A percentile compares a stretch with the other conserved stretches of the same genome.
Evolutionary conservation across 2,113 vertebrate genomes (phyloP).

Genomic region (Phodopus roborovskii): DNA sequence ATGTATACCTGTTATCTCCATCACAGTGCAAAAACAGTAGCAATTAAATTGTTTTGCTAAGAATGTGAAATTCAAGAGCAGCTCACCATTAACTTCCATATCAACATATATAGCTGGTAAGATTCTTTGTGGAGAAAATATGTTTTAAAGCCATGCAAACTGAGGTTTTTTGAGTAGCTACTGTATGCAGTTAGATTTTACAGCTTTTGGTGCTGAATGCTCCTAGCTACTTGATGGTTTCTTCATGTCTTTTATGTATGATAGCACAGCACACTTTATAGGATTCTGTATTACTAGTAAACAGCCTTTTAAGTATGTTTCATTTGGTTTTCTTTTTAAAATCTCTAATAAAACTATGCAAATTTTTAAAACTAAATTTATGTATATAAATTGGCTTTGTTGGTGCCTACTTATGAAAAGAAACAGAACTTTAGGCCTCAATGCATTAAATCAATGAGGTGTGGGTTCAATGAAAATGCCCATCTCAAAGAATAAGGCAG

Average conservation of each 20-base stretch:
- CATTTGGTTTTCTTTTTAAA: not conserved
- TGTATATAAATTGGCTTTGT: not conserved
- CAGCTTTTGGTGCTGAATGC: not conserved
- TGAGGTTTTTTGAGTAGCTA: not conserved
- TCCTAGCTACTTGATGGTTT: not conserved
- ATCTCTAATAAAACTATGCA: not conserved
- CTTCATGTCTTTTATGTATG: not conserved
- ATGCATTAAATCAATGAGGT: not conserved
- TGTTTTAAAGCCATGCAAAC: not conserved
- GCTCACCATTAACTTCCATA: not conserved
- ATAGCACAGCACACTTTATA: not conserved
- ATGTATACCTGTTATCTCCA: not conserved
- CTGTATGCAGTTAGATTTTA: not conserved
- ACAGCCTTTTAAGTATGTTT: not conserved
- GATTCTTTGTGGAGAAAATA: not conserved
- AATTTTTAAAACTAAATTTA: not conserved
- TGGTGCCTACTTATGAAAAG: not conserved
- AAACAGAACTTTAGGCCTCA: not conserved
- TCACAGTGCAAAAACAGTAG: not conserved
- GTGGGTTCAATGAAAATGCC: too few relatives aligned
- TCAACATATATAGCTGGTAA: not conserved
- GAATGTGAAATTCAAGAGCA: not conserved
- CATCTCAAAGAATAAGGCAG: not conserved
- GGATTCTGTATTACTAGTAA: not conserved
- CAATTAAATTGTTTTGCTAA: not conserved